A percentile compares a stretch with the other conserved stretches of the same genome.
phyloP scores from a whole-genome alignment of 92 coral and sea anemone species.

The Bergia sp. region DNA sequence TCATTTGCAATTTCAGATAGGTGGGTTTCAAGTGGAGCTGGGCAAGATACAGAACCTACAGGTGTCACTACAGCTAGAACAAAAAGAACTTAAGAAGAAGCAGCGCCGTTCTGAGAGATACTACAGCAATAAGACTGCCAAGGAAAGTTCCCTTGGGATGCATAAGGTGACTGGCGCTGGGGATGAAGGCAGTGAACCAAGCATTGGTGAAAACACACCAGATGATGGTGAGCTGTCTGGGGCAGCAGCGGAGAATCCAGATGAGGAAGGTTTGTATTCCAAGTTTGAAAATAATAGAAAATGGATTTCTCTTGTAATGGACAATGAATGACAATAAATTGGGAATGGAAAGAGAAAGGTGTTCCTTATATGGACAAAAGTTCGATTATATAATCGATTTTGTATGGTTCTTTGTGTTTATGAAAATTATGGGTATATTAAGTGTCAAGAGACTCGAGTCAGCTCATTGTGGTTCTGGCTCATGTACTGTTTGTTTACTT shows the following conservation, averaged over 20 bases:
- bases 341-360: no score
- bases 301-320: no score
- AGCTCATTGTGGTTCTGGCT: no score
- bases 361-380: no score
- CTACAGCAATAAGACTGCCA: slow-evolving; percentile 80
- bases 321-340: no score
- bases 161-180: slow-evolving; percentile 43
- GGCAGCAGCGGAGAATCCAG: slow-evolving; percentile 30
- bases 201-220: slow-evolving; percentile 24
- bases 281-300: no score
- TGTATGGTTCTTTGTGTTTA: no score
- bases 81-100: slow-evolving; percentile 88
- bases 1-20: slow-evolving; percentile 41
- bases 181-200: slow-evolving; percentile 58
- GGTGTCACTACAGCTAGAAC: slow-evolving; percentile 78
- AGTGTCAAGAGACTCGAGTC: no score
- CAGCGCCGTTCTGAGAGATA: slow-evolving; percentile 96
- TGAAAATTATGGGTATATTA: no score
- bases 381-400: no score
- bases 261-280: slow-evolving; percentile 24
- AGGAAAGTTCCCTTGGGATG: slow-evolving; percentile 64
- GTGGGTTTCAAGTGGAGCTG: slow-evolving; percentile 73
- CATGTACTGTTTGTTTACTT: no score
- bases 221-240: slow-evolving; percentile 31
- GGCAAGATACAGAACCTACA: slow-evolving; percentile 71